phyloP scores from a whole-genome alignment of 2,113 vertebrate genomes.

The Climacteris rufus region DNA sequence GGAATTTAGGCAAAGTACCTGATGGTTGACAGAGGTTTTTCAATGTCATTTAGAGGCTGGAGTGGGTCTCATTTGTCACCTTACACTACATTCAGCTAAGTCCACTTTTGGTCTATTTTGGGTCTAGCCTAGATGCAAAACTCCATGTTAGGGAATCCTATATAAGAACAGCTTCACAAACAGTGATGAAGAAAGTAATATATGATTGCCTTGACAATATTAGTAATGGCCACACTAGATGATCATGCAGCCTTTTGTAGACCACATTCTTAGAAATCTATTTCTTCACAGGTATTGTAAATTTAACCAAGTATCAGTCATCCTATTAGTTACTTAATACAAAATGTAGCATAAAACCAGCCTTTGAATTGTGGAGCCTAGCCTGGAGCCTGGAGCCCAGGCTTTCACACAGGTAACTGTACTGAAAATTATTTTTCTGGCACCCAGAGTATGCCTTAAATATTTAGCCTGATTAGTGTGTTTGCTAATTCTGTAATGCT shows the following conservation, averaged over 20 bases:
- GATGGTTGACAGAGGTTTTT: background rate
- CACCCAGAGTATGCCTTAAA: background rate
- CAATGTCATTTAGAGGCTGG: background rate
- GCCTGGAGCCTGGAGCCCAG: background rate
- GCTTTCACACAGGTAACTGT: background rate
- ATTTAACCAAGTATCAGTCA: background rate
- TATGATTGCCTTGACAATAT: background rate
- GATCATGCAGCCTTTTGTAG: background rate
- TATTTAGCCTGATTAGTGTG: background rate
- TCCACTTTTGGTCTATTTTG: background rate
- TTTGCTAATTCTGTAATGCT: background rate
- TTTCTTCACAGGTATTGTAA: background rate
- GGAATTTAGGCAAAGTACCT: background rate
- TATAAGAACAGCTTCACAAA: background rate
- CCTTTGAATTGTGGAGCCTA: background rate
- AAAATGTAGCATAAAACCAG: background rate
- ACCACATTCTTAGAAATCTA: background rate
- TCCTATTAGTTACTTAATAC: background rate
- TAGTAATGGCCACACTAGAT: background rate
- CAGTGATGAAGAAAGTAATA: background rate
- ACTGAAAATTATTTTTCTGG: background rate
- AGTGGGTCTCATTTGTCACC: background rate
- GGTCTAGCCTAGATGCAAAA: background rate
- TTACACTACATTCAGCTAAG: background rate
- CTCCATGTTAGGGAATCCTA: background rate